phyloP scores from a whole-genome alignment of 2,888 invertebrate genomes.

The Cheilosia vernalis region DNA sequence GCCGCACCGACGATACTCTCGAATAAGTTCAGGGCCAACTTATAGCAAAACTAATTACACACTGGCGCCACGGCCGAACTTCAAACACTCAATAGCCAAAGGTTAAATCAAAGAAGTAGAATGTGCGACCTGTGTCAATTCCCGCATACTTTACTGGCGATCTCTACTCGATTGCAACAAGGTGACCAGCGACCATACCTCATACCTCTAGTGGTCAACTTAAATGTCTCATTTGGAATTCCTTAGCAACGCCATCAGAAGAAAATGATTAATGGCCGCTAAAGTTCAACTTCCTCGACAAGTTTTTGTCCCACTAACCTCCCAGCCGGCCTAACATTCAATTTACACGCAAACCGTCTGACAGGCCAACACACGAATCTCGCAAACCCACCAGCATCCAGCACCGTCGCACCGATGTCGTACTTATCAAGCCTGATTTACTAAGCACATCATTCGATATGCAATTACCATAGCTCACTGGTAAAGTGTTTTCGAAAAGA shows the following conservation, averaged over 20 bases:
- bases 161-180: conserved; percentile 17
- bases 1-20: too few relatives aligned
- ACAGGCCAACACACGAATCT: conserved; percentile 55
- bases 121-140: conserved; percentile 5
- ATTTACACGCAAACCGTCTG: conserved; percentile 65
- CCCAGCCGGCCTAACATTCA: conserved; percentile 69
- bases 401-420: conserved; percentile 48
- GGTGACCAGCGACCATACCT: background rate
- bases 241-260: conserved; percentile 36
- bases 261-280: conserved; percentile 62
- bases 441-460: conserved; percentile 64
- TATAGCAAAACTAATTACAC: too few relatives aligned
- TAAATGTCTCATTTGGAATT: conserved; percentile 51
- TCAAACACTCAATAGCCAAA: background rate
- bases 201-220: conserved; percentile 12
- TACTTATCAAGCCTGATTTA: conserved; percentile 64
- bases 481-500: conserved; percentile 16
- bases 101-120: conserved; percentile 1
- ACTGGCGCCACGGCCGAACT: too few relatives aligned
- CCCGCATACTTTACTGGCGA: conserved; percentile 11
- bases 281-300: conserved; percentile 74
- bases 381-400: conserved; percentile 30
- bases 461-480: conserved; percentile 68
- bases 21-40: too few relatives aligned
- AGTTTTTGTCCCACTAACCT: conserved; percentile 69